phyloP scores from a whole-genome alignment of 2,113 vertebrate species.

The Buteo buteo region DNA sequence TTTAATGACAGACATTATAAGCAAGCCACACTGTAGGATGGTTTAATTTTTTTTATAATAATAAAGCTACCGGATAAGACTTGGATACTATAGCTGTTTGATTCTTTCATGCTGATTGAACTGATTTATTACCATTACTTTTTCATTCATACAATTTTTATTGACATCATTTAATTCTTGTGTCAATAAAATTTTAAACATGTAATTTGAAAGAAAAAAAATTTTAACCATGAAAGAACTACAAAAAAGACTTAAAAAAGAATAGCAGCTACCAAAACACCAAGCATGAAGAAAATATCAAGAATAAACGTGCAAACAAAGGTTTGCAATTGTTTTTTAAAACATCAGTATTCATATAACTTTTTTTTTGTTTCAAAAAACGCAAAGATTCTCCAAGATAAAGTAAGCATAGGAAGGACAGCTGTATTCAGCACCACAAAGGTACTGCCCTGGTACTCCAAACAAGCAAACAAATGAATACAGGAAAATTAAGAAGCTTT shows the following conservation, averaged over 20 bases:
- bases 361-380: background rate
- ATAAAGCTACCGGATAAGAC: background rate
- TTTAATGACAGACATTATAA: background rate
- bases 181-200: background rate
- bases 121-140: background rate
- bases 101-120: background rate
- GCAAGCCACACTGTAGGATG: background rate
- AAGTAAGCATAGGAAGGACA: background rate
- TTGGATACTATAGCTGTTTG: background rate
- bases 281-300: background rate
- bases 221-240: background rate
- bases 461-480: background rate
- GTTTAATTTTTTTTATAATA: background rate
- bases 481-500: background rate
- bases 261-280: background rate
- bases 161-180: background rate
- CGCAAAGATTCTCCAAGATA: background rate
- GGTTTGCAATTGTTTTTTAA: background rate
- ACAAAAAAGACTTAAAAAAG: background rate
- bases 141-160: background rate
- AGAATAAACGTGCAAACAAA: background rate
- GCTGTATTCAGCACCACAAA: background rate
- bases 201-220: background rate
- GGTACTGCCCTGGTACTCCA: background rate
- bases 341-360: fast-evolving